A percentile compares a stretch with the other conserved stretches of the same genome.
Evolutionary conservation across 2,797 vertebrate genomes (phyloP).

Genomic region (Yasuhikotakia modesta): DNA sequence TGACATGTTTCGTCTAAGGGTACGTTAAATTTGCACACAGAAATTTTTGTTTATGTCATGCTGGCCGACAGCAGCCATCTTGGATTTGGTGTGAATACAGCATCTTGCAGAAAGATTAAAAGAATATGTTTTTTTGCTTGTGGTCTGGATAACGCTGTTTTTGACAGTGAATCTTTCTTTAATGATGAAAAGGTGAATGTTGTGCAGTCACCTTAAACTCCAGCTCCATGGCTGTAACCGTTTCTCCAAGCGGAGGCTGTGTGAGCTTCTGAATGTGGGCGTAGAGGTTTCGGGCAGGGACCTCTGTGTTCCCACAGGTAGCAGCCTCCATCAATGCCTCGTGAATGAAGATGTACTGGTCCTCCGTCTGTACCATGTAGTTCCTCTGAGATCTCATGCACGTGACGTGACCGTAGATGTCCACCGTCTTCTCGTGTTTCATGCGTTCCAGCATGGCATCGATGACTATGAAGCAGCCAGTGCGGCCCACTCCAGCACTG

Average conservation of each 20-base stretch:
- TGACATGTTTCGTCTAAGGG: neutral
- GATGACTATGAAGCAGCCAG: slow-evolving; percentile 93
- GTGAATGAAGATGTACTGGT: slow-evolving; percentile 96
- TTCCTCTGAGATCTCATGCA: slow-evolving; percentile 96
- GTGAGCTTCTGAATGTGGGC: slow-evolving; percentile 93
- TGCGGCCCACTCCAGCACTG: slow-evolving; percentile 90
- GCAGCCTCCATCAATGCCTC: slow-evolving; percentile 93
- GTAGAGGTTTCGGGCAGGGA: slow-evolving; percentile 89
- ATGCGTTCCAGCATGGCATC: slow-evolving; percentile 97
- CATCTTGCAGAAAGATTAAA: too few relatives aligned
- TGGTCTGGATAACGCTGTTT: too few relatives aligned
- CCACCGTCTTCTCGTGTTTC: slow-evolving; percentile 93
- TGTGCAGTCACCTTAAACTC: slow-evolving; percentile 88
- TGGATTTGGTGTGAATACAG: too few relatives aligned
- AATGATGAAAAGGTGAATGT: too few relatives aligned
- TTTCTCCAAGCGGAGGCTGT: slow-evolving; percentile 85
- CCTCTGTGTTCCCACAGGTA: slow-evolving; percentile 88
- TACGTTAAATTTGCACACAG: neutral
- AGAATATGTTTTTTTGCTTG: too few relatives aligned
- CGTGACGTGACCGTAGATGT: slow-evolving; percentile 95
- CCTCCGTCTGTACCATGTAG: slow-evolving; percentile 99
- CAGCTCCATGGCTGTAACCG: slow-evolving; percentile 89
- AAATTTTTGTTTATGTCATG: neutral
- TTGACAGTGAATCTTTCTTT: too few relatives aligned
- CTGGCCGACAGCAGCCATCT: neutral